Percentiles rank a stretch among this genome's conserved stretches.
These are phyloP conservation scores for Prosopocoilus inquinatus DNA, from an alignment of 2,888 invertebrate species.

Conservation along the genomic window DNA sequence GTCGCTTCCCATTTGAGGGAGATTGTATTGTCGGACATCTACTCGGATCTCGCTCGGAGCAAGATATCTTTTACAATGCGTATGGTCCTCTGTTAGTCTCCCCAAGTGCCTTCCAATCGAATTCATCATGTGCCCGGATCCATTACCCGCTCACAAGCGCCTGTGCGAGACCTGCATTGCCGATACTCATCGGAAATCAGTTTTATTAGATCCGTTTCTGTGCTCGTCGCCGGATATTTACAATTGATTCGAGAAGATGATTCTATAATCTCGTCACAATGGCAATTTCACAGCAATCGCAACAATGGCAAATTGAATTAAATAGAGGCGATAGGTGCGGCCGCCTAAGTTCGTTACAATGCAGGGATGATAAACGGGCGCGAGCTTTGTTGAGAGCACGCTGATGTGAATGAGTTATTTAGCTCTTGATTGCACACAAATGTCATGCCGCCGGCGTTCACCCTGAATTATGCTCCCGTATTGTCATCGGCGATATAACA, in stretches of 20 bases:
- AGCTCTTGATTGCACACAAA: slow-evolving; percentile 49
- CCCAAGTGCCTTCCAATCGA: slow-evolving; percentile 36
- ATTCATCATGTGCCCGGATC: slow-evolving; percentile 40
- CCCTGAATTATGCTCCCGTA: slow-evolving; percentile 43
- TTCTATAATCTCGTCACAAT: slow-evolving; percentile 23
- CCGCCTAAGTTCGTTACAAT: slow-evolving; percentile 25
- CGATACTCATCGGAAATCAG: slow-evolving; percentile 36
- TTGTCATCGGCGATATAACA: slow-evolving; percentile 43
- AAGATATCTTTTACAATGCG: slow-evolving; percentile 20
- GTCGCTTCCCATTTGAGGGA: slow-evolving; percentile 18
- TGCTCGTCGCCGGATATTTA: slow-evolving; percentile 17
- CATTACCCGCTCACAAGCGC: slow-evolving; percentile 37
- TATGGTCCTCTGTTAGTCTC: slow-evolving; percentile 23
- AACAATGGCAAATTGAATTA: slow-evolving; percentile 24
- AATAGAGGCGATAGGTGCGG: slow-evolving; percentile 25
- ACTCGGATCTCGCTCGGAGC: too few relatives aligned
- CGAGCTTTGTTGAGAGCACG: slow-evolving; percentile 38
- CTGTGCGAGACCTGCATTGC: slow-evolving; percentile 37
- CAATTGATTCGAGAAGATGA: slow-evolving; percentile 26
- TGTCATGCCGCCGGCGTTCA: slow-evolving; percentile 40
- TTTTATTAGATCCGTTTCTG: slow-evolving; percentile 29
- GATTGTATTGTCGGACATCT: slow-evolving; percentile 9
- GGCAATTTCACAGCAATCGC: slow-evolving; percentile 3
- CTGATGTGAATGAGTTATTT: slow-evolving; percentile 49
- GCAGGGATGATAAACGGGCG: slow-evolving; percentile 36